These are phyloP conservation scores for Orchesellides sinensis DNA, from an alignment of 2,888 invertebrate species.

Conservation along the genomic window DNA sequence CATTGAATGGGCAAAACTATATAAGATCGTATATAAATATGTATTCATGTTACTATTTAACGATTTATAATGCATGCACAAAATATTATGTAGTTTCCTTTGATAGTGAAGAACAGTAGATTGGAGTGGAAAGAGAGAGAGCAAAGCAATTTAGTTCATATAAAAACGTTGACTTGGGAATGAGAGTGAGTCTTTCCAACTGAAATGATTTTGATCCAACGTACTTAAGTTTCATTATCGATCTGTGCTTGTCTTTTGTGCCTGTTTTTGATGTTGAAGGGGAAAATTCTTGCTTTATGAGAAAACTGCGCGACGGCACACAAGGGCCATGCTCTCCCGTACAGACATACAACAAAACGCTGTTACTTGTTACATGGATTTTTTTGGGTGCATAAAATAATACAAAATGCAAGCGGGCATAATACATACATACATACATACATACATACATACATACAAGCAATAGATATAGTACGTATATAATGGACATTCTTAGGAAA, in stretches of 20 bases:
- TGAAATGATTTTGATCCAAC: conserved; percentile 66
- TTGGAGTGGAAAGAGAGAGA: conserved; percentile 5
- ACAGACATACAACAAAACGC: neutral
- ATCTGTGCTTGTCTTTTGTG: conserved; percentile 53
- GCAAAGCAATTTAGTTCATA: conserved; percentile 40
- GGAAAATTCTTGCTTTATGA: conserved; percentile 55
- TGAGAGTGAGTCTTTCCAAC: conserved; percentile 65
- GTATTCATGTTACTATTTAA: no score
- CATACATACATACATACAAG: no score
- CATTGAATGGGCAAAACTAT: no score
- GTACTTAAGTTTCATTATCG: conserved; percentile 69
- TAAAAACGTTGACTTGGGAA: conserved; percentile 48
- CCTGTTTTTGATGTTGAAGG: conserved; percentile 57
- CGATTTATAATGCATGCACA: no score
- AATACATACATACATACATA: no score
- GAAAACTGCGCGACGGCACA: conserved; percentile 44
- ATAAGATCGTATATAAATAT: no score
- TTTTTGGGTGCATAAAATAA: neutral
- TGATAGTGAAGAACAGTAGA: no score
- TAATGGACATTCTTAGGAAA: no score
- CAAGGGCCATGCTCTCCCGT: neutral
- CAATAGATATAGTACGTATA: no score
- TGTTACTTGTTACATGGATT: neutral
- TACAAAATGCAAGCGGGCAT: neutral
- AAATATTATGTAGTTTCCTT: no score